Base-by-base conservation (phyloP, 2,113 vertebrate genomes). In the Phyllostomus hastatus region DNA sequence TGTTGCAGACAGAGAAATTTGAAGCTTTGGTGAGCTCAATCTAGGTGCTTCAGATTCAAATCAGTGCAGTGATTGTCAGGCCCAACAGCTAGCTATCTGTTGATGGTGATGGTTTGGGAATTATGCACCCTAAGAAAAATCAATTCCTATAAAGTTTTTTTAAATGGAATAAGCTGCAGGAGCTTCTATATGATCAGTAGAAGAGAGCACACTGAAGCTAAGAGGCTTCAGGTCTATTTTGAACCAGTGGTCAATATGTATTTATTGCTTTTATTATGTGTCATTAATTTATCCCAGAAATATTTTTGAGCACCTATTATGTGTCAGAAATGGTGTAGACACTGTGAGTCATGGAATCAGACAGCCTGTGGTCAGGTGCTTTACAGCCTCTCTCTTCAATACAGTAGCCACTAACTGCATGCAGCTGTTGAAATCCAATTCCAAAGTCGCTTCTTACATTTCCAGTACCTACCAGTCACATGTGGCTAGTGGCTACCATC, bases 111-210 rank as follows among this genome's bases (percentile, higher is more conserved):
- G 66, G 57, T 43, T 83, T 95, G 70, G 66, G 70, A 97, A 97
- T 92, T 90, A 92, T 31, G 22, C 15, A 82, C n/a, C 33, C 59
- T 48, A n/a, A 75, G 87, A 85, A 94, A 97, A 95, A 94, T 88
- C 80, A 90, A 78, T 95, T 87, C 76, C 81, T 85, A 67, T 92
- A 88, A 91, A 78, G 70, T n/a, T 90, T 91, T 82, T 93, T 88
- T 73, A 59, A 54, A 57, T 88, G 67, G 82, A 66, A 43, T 67
- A 82, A 94, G 48, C 59, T 75, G 24, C 28, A 80, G 26, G 72
- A 35, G 78, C 83, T 85, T 95, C 79, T 81, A 11, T 76, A 35
- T 38, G 69, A 48, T 91, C 46, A 11, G 75, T 10, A 88, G 69
- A 72, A 73, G 19, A 96, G 41, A 92, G 66, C 75, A 50, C 22